Percentiles rank a stretch among this genome's conserved stretches.
These are phyloP conservation scores for Pygmarrhopalites habei DNA, from an alignment of 1,140 invertebrate species.

Conservation along the genomic window DNA sequence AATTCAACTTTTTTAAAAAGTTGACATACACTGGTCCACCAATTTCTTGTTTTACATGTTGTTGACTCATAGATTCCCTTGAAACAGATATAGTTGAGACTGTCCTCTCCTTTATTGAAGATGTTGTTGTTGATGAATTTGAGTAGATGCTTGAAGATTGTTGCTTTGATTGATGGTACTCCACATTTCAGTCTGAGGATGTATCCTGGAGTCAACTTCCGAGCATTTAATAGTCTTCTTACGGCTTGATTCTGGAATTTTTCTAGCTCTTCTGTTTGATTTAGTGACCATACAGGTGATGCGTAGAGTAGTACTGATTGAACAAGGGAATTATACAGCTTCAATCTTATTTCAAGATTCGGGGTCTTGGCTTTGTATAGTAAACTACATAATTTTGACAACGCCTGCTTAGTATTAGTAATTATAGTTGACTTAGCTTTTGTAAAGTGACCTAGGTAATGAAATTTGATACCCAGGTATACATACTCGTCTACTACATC, in stretches of 20 bases:
- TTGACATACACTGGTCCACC: too few species aligned
- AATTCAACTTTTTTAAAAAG: too few species aligned
- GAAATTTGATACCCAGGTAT: slow-evolving; percentile 1
- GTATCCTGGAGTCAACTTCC: not conserved
- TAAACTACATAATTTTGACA: not conserved
- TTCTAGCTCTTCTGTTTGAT: not conserved
- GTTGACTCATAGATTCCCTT: too few species aligned
- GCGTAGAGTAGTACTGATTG: slow-evolving; percentile 3
- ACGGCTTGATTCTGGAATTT: slow-evolving; percentile 9
- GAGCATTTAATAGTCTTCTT: not conserved
- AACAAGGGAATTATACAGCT: not conserved
- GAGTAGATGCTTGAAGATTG: too few species aligned
- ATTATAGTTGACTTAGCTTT: not conserved
- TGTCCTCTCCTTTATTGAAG: too few species aligned
- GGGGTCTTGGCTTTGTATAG: not conserved
- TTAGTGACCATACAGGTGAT: not conserved
- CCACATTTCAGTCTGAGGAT: not conserved
- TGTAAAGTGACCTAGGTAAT: not conserved
- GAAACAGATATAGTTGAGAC: too few species aligned
- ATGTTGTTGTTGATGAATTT: too few species aligned
- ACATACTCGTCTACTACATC: slow-evolving; percentile 4
- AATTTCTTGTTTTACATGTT: too few species aligned
- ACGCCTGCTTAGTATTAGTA: not conserved
- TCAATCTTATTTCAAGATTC: not conserved
- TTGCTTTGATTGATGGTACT: too few species aligned